A percentile compares a stretch with the other conserved stretches of the same genome.
Conservation (phyloP, 2,888 invertebrate genomes). For the Iselma pallidipennis region DNA sequence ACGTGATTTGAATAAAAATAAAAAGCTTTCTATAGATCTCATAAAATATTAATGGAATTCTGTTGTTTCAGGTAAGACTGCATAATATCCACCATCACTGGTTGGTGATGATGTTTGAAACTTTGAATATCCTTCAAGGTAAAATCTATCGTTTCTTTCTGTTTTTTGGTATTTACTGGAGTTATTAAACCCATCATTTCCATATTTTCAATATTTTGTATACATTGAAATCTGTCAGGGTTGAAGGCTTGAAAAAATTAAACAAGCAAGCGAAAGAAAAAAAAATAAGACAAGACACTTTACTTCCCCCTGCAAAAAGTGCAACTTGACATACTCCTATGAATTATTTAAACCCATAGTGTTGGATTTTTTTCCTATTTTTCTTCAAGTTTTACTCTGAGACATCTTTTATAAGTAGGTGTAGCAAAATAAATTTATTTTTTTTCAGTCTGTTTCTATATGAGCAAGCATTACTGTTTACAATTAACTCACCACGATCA, state of each 20-base stretch:
- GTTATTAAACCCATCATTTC: neutral
- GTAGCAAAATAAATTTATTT: too few species aligned
- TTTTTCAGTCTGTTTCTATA: too few species aligned
- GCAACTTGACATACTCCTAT: constrained; percentile 15
- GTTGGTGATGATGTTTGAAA: constrained; percentile 14
- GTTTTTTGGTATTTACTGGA: too few species aligned
- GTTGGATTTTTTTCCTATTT: constrained; percentile 1
- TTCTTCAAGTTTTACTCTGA: neutral
- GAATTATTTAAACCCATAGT: constrained; percentile 19
- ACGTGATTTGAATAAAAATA: constrained; percentile 35
- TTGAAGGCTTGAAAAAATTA: neutral
- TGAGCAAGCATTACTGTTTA: too few species aligned
- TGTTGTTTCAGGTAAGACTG: constrained; percentile 42
- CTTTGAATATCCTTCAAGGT: neutral
- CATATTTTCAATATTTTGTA: neutral
- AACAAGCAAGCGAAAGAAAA: neutral
- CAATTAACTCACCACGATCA: too few species aligned
- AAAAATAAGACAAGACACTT: constrained; percentile 2
- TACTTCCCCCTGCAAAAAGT: constrained; percentile 10
- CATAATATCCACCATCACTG: constrained; percentile 19
- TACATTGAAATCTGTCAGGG: neutral
- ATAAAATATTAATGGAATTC: constrained; percentile 42
- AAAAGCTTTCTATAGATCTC: constrained; percentile 35
- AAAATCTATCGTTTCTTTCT: neutral
- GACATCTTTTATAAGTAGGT: neutral